Evolutionary conservation across 2,113 vertebrate genomes (phyloP).

Genomic region (Colaptes auratus): DNA sequence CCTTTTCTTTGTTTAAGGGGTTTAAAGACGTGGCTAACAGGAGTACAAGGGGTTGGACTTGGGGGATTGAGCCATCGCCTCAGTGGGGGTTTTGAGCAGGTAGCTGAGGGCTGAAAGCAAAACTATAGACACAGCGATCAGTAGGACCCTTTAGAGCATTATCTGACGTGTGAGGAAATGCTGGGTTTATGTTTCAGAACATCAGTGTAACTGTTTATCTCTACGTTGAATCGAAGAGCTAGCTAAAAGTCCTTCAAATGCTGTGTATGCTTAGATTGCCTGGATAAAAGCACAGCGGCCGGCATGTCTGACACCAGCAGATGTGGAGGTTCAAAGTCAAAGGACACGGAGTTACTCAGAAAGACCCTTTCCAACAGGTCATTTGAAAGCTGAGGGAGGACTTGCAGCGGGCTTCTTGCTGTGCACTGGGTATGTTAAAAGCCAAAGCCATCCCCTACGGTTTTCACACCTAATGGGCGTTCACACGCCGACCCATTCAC

Average conservation of each 20-base stretch:
- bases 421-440: neutral
- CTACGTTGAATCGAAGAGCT: neutral
- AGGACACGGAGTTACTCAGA: neutral
- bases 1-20: neutral
- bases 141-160: neutral
- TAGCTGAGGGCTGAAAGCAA: neutral
- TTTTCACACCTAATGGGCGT: neutral
- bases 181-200: neutral
- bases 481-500: accelerated
- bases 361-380: neutral
- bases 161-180: neutral
- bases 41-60: neutral
- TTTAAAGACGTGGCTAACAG: neutral
- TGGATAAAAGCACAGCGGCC: neutral
- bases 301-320: neutral
- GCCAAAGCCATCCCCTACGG: neutral
- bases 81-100: neutral
- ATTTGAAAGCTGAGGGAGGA: neutral
- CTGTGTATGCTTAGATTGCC: neutral
- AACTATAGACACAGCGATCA: neutral
- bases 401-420: neutral
- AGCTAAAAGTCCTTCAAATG: neutral
- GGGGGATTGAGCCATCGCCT: neutral
- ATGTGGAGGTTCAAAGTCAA: neutral
- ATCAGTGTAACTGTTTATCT: slow-evolving; percentile 23